Base-by-base conservation (phyloP, 2,113 vertebrate species). In the Arvicanthis niloticus region DNA sequence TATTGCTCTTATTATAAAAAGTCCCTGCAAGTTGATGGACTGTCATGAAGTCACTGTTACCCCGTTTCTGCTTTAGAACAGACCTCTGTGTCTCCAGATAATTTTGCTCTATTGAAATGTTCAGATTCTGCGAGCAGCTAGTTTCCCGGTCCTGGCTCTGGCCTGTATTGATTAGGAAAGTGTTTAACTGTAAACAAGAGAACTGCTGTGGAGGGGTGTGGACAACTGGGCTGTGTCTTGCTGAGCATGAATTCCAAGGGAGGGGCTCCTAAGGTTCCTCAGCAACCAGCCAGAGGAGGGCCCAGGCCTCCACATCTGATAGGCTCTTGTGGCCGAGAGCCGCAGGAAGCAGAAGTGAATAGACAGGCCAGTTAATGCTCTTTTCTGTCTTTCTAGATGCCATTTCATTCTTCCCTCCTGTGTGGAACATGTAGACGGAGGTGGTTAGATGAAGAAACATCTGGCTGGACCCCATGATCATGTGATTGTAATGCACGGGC, bases 1-100 rank as follows among this genome's bases (percentile, higher is more conserved):
- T 58, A 58, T 58, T 98, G 97, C 96, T 98, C 98, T 98, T 98
- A 98, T 98, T 98, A 98, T 98, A 93, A 98, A 98, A 97, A 98
- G 88, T 92, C 98, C 95, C 98, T 98, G 96, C 96, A 98, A 98
- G 24, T 6, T 6, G 96, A 98, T 98, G 96, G 98, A 98, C 97
- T 98, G 97, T 97, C 97, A 97, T 97, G 98, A 98, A 98, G 97
- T 98, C 97, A 97, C 88, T 98, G 98, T 97, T 98, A 96, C 97
- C 97, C 96, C 97, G 91, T 98, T 98, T 98, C 97, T 97, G 97
- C 98, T 98, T 98, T 97, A 98, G 97, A 98, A 96, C 72, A 97
- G 98, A 97, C 98, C 97, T 98, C 97, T 98, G 42, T 24, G 3
- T 88, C 26, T 70, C 45, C 45, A 96, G 95, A 96, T 96, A 93